phyloP scores from a whole-genome alignment of 2,888 invertebrate species.

The Leptopterna dolabrata region DNA sequence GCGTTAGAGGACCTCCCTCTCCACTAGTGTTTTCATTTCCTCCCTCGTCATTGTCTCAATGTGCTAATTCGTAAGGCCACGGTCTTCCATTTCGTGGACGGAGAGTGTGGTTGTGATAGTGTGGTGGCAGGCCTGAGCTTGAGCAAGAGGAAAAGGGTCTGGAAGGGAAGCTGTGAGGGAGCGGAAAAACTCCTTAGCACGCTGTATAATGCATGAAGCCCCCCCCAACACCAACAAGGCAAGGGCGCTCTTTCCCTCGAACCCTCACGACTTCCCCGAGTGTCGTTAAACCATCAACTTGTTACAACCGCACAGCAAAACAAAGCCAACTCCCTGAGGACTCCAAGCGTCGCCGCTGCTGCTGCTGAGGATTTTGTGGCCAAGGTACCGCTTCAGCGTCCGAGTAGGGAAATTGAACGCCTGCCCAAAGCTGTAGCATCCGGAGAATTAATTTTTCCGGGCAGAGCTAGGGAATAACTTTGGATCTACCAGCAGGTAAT shows the following conservation, averaged over 20 bases:
- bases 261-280: constrained; percentile 11
- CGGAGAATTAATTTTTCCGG: no score
- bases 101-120: neutral
- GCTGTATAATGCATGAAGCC: constrained; percentile 45
- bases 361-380: neutral
- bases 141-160: neutral
- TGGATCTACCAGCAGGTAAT: no score
- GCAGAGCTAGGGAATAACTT: no score
- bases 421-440: no score
- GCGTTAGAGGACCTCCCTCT: no score
- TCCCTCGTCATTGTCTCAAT: neutral
- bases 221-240: constrained; percentile 21
- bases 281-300: constrained; percentile 49
- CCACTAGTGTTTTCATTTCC: no score
- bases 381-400: neutral
- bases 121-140: neutral
- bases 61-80: neutral
- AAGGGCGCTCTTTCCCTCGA: neutral
- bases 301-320: constrained; percentile 39
- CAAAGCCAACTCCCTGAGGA: constrained; percentile 7
- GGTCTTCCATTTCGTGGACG: neutral
- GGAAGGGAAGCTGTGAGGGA: neutral
- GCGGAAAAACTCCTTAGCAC: constrained; percentile 42
- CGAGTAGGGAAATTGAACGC: no score
- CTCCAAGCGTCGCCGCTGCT: neutral